Base-by-base conservation (phyloP, 2,113 vertebrate species). In the Triplophysa siluroides region DNA sequence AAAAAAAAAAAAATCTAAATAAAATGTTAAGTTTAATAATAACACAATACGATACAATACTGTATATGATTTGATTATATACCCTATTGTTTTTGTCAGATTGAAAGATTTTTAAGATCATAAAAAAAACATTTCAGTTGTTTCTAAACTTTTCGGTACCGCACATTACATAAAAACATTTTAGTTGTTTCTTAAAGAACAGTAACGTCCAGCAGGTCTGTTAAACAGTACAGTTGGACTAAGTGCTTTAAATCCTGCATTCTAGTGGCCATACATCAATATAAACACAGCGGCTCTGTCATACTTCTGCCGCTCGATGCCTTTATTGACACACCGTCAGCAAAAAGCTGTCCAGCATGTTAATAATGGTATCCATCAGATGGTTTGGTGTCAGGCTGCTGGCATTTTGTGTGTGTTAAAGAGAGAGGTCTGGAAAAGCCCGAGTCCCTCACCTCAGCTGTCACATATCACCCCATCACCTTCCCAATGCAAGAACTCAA, bases 401-500 rank as follows among this genome's bases (percentile, higher is more conserved):
- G 50, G 43, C 43, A 45, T 50, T 38, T 19, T 63, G 14, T 58
- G 26, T 47, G 76, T 14, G 61, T 24, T 45, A 69, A 38, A 67
- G 29, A 63, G 38, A 60, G 58, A 41, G 64, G 29, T 72, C 45
- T 60, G 75, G 62, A 26, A 54, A 65, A 69, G 38, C 29, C 77
- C 63, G 56, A 50, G 70, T 80, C 66, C 60, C 41, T 80, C 79
- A 72, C 58, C 50, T 78, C 62, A 69, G 61, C 60, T 19, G 64
- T 78, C 74, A 74, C 43, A 64, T 47, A 18, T 76, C 66, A 6
- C 23, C 61, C n/a, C 43, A 45, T 56, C 41, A 54, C 29, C 23
- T 54, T 41, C 70, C 72, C 21, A 71, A 63, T 11, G n/a, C 64
- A 50, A 45, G 73, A 80, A 41, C 54, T 85, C 75, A 76, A 78